Conservation (phyloP, 92 coral and sea anemone species). For the Parazoanthus darwini region DNA sequence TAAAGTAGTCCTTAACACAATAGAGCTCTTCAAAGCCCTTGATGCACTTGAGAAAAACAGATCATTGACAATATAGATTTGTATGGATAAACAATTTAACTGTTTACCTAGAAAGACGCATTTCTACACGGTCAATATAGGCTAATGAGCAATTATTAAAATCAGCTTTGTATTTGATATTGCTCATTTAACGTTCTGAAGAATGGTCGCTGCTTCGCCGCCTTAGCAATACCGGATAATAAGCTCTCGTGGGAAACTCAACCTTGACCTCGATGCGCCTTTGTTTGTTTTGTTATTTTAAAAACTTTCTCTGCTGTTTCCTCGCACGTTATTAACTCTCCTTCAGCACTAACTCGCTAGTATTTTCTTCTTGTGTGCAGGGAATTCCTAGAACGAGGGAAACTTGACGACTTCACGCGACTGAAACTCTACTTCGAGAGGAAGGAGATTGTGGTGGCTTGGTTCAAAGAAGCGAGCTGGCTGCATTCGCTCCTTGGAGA, state of each 20-base stretch:
- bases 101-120: slow-evolving; percentile 47
- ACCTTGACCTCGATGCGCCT: neutral
- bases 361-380: slow-evolving; percentile 50
- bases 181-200: slow-evolving; percentile 25
- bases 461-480: slow-evolving; percentile 99
- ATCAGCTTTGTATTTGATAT: slow-evolving; percentile 36
- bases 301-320: neutral
- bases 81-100: slow-evolving; percentile 50
- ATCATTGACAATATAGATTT: slow-evolving; percentile 49
- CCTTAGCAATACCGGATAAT: slow-evolving; percentile 30
- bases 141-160: slow-evolving; percentile 33
- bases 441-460: slow-evolving; percentile 95
- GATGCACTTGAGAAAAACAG: slow-evolving; percentile 42
- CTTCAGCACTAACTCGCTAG: neutral
- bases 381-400: slow-evolving; percentile 92
- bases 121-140: slow-evolving; percentile 46
- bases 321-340: neutral
- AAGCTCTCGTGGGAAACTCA: slow-evolving; percentile 24
- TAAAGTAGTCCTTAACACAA: slow-evolving; percentile 17
- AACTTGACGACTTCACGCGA: slow-evolving; percentile 84
- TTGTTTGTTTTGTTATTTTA: slow-evolving; percentile 20
- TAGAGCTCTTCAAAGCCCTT: slow-evolving; percentile 37
- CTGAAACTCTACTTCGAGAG: slow-evolving; percentile 94
- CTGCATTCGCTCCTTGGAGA: slow-evolving; percentile 93
- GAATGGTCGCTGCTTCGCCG: slow-evolving; percentile 24